phyloP scores from a whole-genome alignment of 2,888 invertebrate species.

The Nemapogon koenigi region DNA sequence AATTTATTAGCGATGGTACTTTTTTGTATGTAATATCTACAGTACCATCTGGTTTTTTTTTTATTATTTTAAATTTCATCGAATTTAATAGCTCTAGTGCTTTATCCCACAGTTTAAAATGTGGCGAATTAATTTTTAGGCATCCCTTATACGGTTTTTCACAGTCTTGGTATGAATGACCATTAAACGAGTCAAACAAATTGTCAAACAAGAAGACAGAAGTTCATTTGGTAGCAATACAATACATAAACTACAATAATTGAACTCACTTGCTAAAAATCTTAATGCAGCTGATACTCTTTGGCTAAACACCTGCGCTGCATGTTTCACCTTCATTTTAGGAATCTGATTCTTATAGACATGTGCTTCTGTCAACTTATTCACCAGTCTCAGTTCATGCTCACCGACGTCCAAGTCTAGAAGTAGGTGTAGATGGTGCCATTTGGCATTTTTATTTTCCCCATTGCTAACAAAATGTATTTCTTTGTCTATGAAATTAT shows the following conservation, averaged over 20 bases:
- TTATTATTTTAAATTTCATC: constrained; percentile 10
- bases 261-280: constrained; percentile 1
- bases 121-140: constrained; percentile 10
- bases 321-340: constrained; percentile 18
- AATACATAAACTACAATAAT: background rate
- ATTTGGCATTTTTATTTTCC: constrained; percentile 18
- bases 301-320: constrained; percentile 22
- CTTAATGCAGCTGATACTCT: constrained; percentile 15
- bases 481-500: constrained; percentile 14
- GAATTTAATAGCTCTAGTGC: constrained; percentile 7
- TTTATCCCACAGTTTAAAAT: constrained; percentile 10
- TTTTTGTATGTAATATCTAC: constrained; percentile 2
- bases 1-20: constrained; percentile 10
- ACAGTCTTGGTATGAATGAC: constrained; percentile 8
- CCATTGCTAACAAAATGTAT: constrained; percentile 11
- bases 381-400: constrained; percentile 13
- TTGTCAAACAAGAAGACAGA: constrained; percentile 4
- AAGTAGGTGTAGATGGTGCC: constrained; percentile 19
- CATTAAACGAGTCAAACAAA: constrained; percentile 12
- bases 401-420: constrained; percentile 15
- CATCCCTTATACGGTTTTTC: constrained; percentile 1
- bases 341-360: constrained; percentile 1
- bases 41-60: constrained; percentile 5
- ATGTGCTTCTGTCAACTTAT: constrained; percentile 15
- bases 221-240: background rate